These are phyloP conservation scores for Coluber constrictor DNA, from an alignment of 2,797 vertebrate genomes.

Conservation along the genomic window DNA sequence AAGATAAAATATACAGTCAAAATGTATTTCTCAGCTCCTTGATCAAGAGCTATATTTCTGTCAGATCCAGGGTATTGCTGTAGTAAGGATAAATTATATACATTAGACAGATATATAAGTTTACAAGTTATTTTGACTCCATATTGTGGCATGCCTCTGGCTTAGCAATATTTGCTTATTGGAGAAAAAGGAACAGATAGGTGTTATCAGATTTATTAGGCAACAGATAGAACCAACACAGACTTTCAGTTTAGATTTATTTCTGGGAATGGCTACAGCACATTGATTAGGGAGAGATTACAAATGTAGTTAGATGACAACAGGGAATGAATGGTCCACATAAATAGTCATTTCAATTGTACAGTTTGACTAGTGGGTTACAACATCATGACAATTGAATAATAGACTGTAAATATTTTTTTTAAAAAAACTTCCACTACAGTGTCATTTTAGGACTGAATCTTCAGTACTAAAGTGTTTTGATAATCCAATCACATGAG, in stretches of 20 bases:
- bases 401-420: not conserved
- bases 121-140: not conserved
- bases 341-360: not conserved
- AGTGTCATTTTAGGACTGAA: not conserved
- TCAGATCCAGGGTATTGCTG: slow-evolving; percentile 10
- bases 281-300: not conserved
- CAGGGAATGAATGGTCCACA: not conserved
- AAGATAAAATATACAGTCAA: slow-evolving; percentile 11
- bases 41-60: slow-evolving; percentile 22
- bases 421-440: not conserved
- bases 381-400: not conserved
- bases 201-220: not conserved
- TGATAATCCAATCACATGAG: not conserved
- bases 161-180: not conserved
- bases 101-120: not conserved
- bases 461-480: not conserved
- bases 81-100: slow-evolving; percentile 15
- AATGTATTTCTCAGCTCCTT: slow-evolving; percentile 22
- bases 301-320: not conserved
- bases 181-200: not conserved
- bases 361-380: not conserved
- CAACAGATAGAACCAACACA: not conserved
- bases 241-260: not conserved
- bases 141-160: not conserved
- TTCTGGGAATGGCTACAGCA: not conserved